phyloP scores from a whole-genome alignment of 2,888 invertebrate genomes.

The Bembecia ichneumoniformis region DNA sequence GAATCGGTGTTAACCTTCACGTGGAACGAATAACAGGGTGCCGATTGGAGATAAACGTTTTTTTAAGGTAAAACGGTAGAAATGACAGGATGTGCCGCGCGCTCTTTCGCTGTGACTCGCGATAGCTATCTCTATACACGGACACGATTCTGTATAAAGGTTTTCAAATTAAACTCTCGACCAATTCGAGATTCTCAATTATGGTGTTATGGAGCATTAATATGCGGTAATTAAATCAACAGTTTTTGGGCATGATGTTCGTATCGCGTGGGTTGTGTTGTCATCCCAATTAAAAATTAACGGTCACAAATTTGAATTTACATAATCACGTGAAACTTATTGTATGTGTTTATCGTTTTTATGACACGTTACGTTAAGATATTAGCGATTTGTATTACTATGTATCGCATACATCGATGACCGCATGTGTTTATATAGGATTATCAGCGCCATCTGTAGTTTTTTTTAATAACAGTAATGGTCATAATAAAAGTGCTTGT shows the following conservation, averaged over 20 bases:
- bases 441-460: too few species aligned
- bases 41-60: conserved; percentile 65
- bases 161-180: not conserved
- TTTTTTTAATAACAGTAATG: too few species aligned
- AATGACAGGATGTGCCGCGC: conserved; percentile 55
- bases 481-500: too few species aligned
- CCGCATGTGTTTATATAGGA: too few species aligned
- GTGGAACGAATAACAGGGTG: conserved; percentile 68
- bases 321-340: not conserved
- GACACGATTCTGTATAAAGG: conserved; percentile 27
- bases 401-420: too few species aligned
- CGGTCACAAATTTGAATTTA: not conserved
- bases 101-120: conserved; percentile 36
- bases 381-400: too few species aligned
- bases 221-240: not conserved
- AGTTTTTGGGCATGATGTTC: not conserved
- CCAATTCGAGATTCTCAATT: not conserved
- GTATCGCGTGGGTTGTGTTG: not conserved
- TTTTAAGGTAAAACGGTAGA: conserved; percentile 41
- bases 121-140: conserved; percentile 37
- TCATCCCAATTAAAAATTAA: not conserved
- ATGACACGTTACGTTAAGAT: too few species aligned
- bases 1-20: conserved; percentile 71
- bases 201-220: not conserved
- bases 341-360: not conserved